Conservation (phyloP, 2,113 vertebrate species). For the Jaculus jaculus region DNA sequence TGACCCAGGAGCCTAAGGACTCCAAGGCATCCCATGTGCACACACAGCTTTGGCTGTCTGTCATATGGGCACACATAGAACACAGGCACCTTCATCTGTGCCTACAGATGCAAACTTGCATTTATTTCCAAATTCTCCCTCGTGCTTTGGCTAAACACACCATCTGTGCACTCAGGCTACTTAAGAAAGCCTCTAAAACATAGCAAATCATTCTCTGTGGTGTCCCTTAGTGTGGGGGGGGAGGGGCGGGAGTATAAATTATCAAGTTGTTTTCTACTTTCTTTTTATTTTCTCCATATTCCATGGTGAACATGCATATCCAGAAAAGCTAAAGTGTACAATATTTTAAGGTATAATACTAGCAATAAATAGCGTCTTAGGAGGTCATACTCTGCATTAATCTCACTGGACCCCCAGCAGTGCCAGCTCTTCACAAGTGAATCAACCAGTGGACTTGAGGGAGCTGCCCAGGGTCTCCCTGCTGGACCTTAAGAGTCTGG, state of each 20-base stretch:
- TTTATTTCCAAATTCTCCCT: background rate
- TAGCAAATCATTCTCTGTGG: accelerated
- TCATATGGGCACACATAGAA: accelerated
- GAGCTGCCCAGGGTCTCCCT: background rate
- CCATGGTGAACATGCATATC: background rate
- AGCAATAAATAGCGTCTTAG: accelerated
- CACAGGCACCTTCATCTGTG: accelerated
- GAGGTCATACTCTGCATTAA: accelerated
- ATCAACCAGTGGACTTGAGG: accelerated
- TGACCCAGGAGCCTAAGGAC: background rate
- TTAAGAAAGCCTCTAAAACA: background rate
- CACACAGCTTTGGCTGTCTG: background rate
- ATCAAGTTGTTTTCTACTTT: background rate
- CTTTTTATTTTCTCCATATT: background rate
- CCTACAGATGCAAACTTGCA: background rate
- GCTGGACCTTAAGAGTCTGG: background rate
- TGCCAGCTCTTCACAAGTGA: accelerated
- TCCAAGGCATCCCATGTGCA: background rate
- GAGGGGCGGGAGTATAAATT: too few species aligned
- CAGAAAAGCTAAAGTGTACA: background rate
- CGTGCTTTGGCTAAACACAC: background rate
- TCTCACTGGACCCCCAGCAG: accelerated
- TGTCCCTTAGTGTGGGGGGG: background rate
- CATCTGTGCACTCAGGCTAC: background rate
- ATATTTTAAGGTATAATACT: background rate